These are phyloP conservation scores for Nesidiocoris tenuis DNA, from an alignment of 2,888 invertebrate genomes.

Conservation along the genomic window DNA sequence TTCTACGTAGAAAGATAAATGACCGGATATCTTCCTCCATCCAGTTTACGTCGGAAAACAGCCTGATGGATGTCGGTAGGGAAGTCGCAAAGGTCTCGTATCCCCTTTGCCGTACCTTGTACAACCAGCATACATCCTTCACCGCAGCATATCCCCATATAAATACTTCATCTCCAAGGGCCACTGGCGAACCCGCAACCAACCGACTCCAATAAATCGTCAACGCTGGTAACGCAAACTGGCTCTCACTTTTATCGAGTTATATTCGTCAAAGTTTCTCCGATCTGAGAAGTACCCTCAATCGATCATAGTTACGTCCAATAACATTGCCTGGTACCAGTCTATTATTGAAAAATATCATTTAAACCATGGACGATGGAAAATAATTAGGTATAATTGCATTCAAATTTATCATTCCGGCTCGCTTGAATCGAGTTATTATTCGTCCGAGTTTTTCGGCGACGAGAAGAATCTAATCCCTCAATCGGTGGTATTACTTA, in stretches of 20 bases:
- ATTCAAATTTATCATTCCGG: no score
- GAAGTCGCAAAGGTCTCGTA: neutral
- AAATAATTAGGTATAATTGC: no score
- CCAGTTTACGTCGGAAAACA: slow-evolving; percentile 7
- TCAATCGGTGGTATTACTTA: no score
- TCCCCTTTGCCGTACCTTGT: neutral
- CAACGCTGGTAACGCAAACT: neutral
- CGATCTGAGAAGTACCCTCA: neutral
- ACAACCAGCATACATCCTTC: neutral
- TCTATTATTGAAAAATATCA: no score
- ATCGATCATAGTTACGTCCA: neutral
- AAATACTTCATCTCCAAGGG: neutral
- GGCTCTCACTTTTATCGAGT: neutral
- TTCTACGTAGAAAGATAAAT: neutral
- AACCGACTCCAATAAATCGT: neutral
- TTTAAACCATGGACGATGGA: no score
- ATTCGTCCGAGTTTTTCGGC: no score
- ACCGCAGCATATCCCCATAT: neutral
- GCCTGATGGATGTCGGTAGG: slow-evolving; percentile 8
- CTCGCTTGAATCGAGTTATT: no score
- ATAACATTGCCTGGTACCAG: no score
- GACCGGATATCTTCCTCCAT: neutral
- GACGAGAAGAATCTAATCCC: no score
- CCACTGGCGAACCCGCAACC: neutral
- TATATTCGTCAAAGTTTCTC: neutral